These are phyloP conservation scores for Cosmorhoe ocellata DNA, from an alignment of 2,888 invertebrate genomes.

Conservation along the genomic window DNA sequence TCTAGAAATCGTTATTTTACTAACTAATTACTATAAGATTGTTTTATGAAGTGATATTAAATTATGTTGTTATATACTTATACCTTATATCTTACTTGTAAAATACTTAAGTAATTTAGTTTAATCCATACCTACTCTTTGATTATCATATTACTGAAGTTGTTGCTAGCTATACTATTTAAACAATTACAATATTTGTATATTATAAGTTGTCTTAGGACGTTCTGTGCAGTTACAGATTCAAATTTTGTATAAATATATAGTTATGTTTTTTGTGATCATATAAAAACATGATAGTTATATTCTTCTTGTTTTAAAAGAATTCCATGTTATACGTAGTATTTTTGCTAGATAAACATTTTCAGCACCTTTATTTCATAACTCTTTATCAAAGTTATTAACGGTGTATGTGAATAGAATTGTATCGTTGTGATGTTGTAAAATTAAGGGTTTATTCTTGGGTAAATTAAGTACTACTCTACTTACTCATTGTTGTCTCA, in stretches of 20 bases:
- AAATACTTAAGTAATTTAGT: slow-evolving; percentile 13
- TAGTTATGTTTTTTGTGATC: not conserved
- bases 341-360: slow-evolving; percentile 14
- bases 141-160: not conserved
- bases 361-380: slow-evolving; percentile 14
- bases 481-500: slow-evolving; percentile 3
- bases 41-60: slow-evolving; percentile 37
- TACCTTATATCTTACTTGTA: slow-evolving; percentile 40
- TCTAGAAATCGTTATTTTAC: too few relatives aligned
- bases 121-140: slow-evolving; percentile 7
- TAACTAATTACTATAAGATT: slow-evolving; percentile 17
- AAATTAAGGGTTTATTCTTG: slow-evolving; percentile 2
- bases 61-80: slow-evolving; percentile 39
- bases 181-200: too few relatives aligned
- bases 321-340: not conserved
- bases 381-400: slow-evolving; percentile 2
- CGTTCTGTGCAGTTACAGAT: too few relatives aligned
- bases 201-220: too few relatives aligned
- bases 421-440: slow-evolving; percentile 11
- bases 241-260: too few relatives aligned
- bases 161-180: not conserved
- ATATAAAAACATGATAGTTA: not conserved
- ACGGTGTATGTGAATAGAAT: slow-evolving; percentile 21
- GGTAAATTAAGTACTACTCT: not conserved
- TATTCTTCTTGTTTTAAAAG: slow-evolving; percentile 1